Evolutionary conservation across 2,888 invertebrate species (phyloP), one percentile per base, ranked within the genome.

Genomic region (Rotaria magnacalcarata): DNA sequence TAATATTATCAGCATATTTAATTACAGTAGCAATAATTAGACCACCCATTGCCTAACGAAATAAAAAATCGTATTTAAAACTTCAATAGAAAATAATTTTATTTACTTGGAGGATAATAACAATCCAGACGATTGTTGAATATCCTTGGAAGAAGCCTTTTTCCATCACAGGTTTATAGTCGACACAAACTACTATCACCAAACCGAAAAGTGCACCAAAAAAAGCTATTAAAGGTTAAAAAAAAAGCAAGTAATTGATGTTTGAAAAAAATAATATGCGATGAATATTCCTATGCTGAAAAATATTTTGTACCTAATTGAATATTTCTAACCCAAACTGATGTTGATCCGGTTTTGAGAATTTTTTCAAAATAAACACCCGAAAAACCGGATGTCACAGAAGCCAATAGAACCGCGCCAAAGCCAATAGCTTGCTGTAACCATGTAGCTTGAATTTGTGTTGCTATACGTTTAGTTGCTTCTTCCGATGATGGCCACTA

Each of bases 1-100:
- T 89, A 88, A 93, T 93, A 88, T 93, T 93, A 89, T 93, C 93
- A 8, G 93, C 92, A 88, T 92, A 93, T 89, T 93, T 93, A 87
- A 93, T 92, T 16, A 92, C 92, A n/a, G 91, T 89, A 5, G 92
- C 92, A 60, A 93, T 92, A 19, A 92, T 89, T 41, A 93, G 89
- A 11, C 93, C 93, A 84, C 93, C 92, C 86, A 91, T 90, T 14
- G 92, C 92, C 92, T 93, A 89, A 41, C 88, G 87, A 84, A 85
- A 67, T 41, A 84, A n/a, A 84, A 27, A 4, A 84, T 86, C 24
- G 52, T 87, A 52, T 56, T 58, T 84, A 84, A 43, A 84, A n/a
- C 34, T 43, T 21, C 3, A 34, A 34, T 67, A 16, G 5, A 27
- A 34, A 34, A 34, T 34, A 34, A 2, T 2, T 67, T 67, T 34